Percentiles rank a stretch among this genome's conserved stretches.
These are phyloP conservation scores for Elysia chlorotica DNA, from an alignment of 1,140 invertebrate genomes.

Conservation along the genomic window DNA sequence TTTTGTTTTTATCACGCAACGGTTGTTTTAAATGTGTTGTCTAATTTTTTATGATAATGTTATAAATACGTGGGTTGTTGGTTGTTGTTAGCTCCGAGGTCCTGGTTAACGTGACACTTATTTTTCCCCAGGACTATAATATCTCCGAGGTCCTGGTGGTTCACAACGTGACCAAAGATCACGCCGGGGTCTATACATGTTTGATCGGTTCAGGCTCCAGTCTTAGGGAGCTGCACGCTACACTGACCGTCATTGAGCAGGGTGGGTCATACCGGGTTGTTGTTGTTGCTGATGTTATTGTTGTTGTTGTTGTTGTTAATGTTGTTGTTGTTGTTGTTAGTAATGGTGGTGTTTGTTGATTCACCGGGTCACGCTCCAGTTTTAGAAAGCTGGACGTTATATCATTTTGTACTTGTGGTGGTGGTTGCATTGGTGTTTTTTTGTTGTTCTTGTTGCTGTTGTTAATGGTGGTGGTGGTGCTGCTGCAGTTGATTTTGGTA, in stretches of 20 bases:
- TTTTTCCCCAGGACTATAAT: no score
- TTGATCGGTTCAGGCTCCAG: conserved; percentile 20
- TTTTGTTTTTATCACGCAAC: no score
- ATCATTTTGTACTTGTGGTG: not conserved
- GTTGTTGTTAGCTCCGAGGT: no score
- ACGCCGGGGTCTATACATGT: conserved; percentile 27
- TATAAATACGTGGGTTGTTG: no score
- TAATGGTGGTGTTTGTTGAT: not conserved
- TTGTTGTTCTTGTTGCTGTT: not conserved
- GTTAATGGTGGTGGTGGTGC: no score
- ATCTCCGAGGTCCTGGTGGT: conserved; percentile 24
- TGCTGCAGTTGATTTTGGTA: no score
- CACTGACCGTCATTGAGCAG: conserved; percentile 11
- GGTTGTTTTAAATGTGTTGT: no score
- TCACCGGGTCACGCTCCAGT: no score
- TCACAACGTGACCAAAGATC: conserved; percentile 28
- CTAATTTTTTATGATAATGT: no score
- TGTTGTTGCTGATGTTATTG: not conserved
- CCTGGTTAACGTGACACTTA: no score
- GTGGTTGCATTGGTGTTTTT: not conserved
- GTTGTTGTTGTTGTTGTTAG: not conserved
- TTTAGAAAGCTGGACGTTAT: not conserved
- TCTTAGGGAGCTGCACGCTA: conserved; percentile 15
- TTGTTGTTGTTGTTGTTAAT: not conserved
- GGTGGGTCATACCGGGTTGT: not conserved